phyloP scores from a whole-genome alignment of 2,113 vertebrate species.

The Brachypodius melanocephalos region DNA sequence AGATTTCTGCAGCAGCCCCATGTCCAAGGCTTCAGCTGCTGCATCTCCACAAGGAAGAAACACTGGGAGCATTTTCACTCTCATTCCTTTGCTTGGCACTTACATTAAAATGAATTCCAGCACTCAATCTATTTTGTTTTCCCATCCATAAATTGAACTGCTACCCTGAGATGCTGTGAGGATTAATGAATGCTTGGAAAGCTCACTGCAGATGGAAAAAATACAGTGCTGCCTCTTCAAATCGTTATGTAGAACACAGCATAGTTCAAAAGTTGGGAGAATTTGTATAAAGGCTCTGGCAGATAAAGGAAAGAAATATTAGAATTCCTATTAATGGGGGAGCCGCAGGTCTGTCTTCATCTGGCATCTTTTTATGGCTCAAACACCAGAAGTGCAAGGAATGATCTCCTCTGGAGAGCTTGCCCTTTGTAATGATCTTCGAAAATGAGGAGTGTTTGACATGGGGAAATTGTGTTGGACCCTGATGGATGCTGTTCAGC shows the following conservation, averaged over 20 bases:
- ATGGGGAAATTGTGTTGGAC: not conserved
- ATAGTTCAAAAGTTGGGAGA: not conserved
- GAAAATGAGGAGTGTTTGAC: not conserved
- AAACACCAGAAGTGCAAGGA: not conserved
- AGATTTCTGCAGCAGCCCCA: not conserved
- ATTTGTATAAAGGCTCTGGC: not conserved
- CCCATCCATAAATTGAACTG: conserved; percentile 38
- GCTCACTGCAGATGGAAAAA: conserved; percentile 28
- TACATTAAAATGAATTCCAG: not conserved
- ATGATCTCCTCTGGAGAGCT: not conserved
- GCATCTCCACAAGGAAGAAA: not conserved
- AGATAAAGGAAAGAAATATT: conserved; percentile 1
- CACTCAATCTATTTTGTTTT: conserved; percentile 46
- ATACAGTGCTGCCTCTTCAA: conserved; percentile 3
- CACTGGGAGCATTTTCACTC: not conserved
- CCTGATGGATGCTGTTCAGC: not conserved
- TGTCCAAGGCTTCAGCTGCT: not conserved
- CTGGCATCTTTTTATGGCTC: not conserved
- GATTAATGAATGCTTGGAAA: conserved; percentile 47
- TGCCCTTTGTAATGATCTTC: not conserved
- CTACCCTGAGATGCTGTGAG: conserved; percentile 28
- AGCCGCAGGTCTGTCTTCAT: not conserved
- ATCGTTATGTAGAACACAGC: not conserved
- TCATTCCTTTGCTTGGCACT: not conserved
- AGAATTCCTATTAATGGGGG: not conserved